Base-by-base conservation (phyloP, 1,140 invertebrate species). In the Archivesica marissinica region DNA sequence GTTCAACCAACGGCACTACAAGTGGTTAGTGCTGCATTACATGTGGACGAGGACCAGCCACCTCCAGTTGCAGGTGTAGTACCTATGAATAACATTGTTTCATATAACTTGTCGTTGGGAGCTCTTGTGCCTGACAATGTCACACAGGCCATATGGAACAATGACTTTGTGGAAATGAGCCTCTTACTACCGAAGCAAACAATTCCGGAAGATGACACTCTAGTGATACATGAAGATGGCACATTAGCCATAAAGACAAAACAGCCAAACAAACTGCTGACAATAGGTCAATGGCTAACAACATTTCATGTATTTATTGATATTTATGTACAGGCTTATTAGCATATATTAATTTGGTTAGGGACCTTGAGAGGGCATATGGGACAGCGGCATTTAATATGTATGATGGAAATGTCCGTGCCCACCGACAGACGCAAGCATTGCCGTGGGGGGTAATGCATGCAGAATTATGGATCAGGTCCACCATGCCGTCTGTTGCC, bases 311-410 rank as follows among this genome's bases (percentile, higher is more conserved):
- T 68, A 2, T 68, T 39, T 35, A 6, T 68, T 13, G 64, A 68
- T 25, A 68, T 68, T 20, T 68, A 68, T 39, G 28, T 17, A 20
- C 64, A 20, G 64, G 64, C 4, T 28, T 64, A 23, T 28, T 64
- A 30, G 59, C 64, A 38, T 68, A 68, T 39, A 23, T 17, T 20
- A 68, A 25, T 23, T 15, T 44, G 2, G 28, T 68, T n/a, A 68
- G 64, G 28, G 64, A 68, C 28, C 64, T 38, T 17, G 64, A 38
- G 4, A 68, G 64, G 25, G 64, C 35, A 17, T 68, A 68, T 44
- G 64, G 30, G 6, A 20, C 33, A n/a, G 64, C 64, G 9, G 64
- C 64, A 17, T 68, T 68, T 23, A 35, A 68, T 28, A 38, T 38
- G 35, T 68, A 68, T 38, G 64, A 68, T 20, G 17, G 64, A 17